These are phyloP conservation scores for Leucophenga montana DNA, from an alignment of 2,888 invertebrate genomes.

Conservation along the genomic window DNA sequence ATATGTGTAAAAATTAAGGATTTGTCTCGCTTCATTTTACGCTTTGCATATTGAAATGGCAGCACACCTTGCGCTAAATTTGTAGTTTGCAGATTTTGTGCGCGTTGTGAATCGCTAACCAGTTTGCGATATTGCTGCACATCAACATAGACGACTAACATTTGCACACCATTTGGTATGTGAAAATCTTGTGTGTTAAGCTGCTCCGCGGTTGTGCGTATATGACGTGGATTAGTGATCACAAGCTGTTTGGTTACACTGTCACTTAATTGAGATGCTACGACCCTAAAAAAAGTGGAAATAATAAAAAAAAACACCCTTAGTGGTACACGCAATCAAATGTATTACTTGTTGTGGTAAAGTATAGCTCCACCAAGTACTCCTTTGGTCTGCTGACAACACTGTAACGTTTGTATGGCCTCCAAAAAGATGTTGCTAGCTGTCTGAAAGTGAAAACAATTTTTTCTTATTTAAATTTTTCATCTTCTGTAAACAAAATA, in stretches of 20 bases:
- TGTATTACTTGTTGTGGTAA: conserved; percentile 87
- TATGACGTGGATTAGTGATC: conserved; percentile 86
- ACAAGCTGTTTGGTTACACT: conserved; percentile 85
- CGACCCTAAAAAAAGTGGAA: conserved; percentile 76
- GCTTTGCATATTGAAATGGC: conserved; percentile 70
- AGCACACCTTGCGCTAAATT: conserved; percentile 60
- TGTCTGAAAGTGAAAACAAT: conserved; percentile 76
- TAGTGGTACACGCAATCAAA: not conserved
- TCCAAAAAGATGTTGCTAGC: conserved; percentile 90
- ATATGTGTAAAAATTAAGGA: conserved; percentile 88
- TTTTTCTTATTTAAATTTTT: too few relatives aligned
- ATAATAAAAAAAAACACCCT: not conserved
- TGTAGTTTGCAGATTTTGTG: conserved; percentile 70
- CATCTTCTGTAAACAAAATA: not conserved
- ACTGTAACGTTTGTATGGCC: conserved; percentile 88
- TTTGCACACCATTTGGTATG: conserved; percentile 85
- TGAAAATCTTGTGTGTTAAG: conserved; percentile 78
- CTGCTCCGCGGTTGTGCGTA: conserved; percentile 86
- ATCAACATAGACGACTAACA: conserved; percentile 84
- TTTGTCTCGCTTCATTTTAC: conserved; percentile 83
- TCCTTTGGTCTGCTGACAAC: conserved; percentile 84
- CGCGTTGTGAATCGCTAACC: conserved; percentile 73
- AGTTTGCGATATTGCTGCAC: conserved; percentile 77
- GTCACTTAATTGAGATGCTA: conserved; percentile 84
- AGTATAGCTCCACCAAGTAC: conserved; percentile 89